A percentile compares a stretch with the other conserved stretches of the same genome.
phyloP scores from a whole-genome alignment of 2,113 vertebrate species.

The Tyrannus savana region DNA sequence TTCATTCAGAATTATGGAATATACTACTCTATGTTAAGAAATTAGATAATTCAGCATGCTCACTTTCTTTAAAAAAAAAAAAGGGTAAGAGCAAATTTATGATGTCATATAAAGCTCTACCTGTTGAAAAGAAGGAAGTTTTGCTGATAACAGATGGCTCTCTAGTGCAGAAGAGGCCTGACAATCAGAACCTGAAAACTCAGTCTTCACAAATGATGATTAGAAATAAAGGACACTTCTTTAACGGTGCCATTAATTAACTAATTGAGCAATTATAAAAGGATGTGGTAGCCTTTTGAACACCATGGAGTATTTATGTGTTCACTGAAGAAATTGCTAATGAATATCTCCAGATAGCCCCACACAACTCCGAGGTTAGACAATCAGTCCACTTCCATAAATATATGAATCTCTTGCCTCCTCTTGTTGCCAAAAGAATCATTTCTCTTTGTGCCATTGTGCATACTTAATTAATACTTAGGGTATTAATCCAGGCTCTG shows the following conservation, averaged over 20 bases:
- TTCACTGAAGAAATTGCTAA: background rate
- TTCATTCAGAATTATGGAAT: background rate
- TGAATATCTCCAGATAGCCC: background rate
- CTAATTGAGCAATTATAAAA: background rate
- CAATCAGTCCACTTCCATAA: background rate
- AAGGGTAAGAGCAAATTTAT: background rate
- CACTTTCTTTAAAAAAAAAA: background rate
- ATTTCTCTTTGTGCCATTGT: background rate
- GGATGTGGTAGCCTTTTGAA: background rate
- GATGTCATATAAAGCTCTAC: background rate
- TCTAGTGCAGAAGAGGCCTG: background rate
- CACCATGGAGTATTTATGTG: background rate
- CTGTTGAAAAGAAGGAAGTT: conserved; percentile 1
- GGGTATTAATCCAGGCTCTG: background rate
- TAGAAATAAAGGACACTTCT: background rate
- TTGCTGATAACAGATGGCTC: background rate
- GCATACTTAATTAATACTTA: background rate
- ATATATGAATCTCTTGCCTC: background rate
- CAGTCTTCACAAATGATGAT: background rate
- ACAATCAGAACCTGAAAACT: conserved; percentile 10
- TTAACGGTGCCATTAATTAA: conserved; percentile 13
- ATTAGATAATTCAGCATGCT: background rate
- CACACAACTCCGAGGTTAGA: background rate
- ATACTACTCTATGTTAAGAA: background rate
- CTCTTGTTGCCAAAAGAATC: background rate